Evolutionary conservation across 2,797 vertebrate species (phyloP), one percentile per base, ranked within the genome.

Genomic region (Triplophysa yarkandensis): DNA sequence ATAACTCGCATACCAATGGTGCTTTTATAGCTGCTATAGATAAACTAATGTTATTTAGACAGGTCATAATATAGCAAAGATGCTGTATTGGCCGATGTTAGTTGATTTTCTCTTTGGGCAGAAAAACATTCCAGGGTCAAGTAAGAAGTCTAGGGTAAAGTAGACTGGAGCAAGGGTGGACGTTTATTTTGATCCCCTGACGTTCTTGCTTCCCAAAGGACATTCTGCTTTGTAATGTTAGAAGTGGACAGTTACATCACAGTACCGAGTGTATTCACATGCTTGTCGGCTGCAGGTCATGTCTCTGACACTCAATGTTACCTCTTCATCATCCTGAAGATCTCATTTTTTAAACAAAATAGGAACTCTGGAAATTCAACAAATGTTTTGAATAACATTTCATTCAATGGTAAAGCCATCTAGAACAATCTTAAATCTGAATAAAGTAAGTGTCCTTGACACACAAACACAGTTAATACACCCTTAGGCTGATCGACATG

Each of bases 111-210:
- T 14, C 52, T 43, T n/a, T 64, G 23, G 17, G 25, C 25, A 34
- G 64, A 13, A 19, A 43, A 43, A 57, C 27, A 46, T 25, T 21
- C 19, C 25, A 25, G 39, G 28, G 39, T 74, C 21, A 65, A 55
- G 16, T 74, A 44, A 46, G 36, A 57, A 34, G 50, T 74, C 36
- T 43, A 28, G 62, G 27, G 19, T 71, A 71, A 65, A 74, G 72
- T 39, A 71, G 71, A 52, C 66, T 74, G 43, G 74, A 43, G 4
- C 67, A 39, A 52, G 67, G 36, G 71, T 66, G 32, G 60, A 57
- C 21, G 57, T 74, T 54, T 75, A 75, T 78, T 79, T 74, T 78
- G 61, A 74, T 73, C 58, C 10, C 6, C 5, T 34, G 39, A 79
- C 32, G n/a, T 64, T 19, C 43, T 13, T 41, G 46, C 27, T 55